Base-by-base conservation (phyloP, 2,797 vertebrate species). In the Garrulus glandarius region DNA sequence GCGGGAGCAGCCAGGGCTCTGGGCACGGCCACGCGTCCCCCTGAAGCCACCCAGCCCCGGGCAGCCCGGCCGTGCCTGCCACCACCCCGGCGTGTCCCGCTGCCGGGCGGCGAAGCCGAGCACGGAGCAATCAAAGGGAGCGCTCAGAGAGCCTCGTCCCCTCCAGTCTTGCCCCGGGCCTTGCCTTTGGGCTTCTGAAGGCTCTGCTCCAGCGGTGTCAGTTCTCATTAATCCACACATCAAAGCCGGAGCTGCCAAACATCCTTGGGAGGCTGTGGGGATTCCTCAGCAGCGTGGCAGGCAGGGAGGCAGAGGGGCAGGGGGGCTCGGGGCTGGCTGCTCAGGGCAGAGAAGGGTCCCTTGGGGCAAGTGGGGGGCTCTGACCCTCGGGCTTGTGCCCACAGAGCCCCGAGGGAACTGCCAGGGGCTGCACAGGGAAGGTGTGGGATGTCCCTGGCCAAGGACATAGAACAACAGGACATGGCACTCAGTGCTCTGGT, bases 171-270 rank as follows among this genome's bases (percentile, higher is more conserved):
- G 89, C 93, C 87, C 92, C 39, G 1, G 92, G 92, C 92, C 82
- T 63, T 95, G 92, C 79, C 87, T 87, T 94, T 63, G 78, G 85
- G 93, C 81, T 91, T 87, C 84, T 91, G 85, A 89, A 29, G 82
- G 71, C 64, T 85, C 55, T 2, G 36, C 83, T 83, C 83, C 52
- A 22, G 68, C 4, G 2, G 6, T 20, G 67, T 50, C 84, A 2
- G 70, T 44, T 92, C 89, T 76, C 50, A 2, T 93, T 92, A 79
- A 92, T 69, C 76, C 60, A 0, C 80, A 14, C 77, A 72, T 94
- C 94, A 94, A 69, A 95, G 94, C 32, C 1, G 4, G 57, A 56
- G 87, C 94, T 80, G 89, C 91, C 87, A 5, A 76, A n/a, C 75
- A n/a, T 82, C 76, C 79, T 4, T 34, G 37, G 29, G 84, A 69